A percentile compares a stretch with the other conserved stretches of the same genome.
phyloP scores from a whole-genome alignment of 1,140 invertebrate species.

The Argopecten irradians region DNA sequence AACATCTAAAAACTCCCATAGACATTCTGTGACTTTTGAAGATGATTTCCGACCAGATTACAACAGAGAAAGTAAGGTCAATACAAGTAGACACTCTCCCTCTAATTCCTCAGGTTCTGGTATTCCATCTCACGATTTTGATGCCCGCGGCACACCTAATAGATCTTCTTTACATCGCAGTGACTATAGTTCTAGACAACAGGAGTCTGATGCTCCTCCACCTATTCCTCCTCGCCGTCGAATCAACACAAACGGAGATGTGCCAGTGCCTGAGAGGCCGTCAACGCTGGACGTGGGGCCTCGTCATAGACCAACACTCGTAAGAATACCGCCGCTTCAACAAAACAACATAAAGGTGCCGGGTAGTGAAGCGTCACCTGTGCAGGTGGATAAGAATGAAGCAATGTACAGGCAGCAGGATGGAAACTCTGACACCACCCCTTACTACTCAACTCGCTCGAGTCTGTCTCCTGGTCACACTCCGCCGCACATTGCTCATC shows the following conservation, averaged over 20 bases:
- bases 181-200: conserved; percentile 41
- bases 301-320: conserved; percentile 48
- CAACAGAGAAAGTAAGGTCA: conserved; percentile 63
- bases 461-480: conserved; percentile 73
- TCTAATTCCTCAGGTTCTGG: conserved; percentile 84
- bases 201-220: conserved; percentile 35
- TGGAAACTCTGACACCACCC: conserved; percentile 58
- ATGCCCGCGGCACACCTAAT: conserved; percentile 68
- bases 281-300: conserved; percentile 59
- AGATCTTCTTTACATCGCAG: conserved; percentile 74
- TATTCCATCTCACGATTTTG: conserved; percentile 77
- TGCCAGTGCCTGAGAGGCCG: conserved; percentile 55
- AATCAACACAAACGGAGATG: conserved; percentile 49
- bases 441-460: conserved; percentile 69
- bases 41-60: conserved; percentile 67
- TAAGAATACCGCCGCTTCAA: conserved; percentile 50
- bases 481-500: conserved; percentile 73
- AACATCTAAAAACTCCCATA: conserved; percentile 70
- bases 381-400: conserved; percentile 52
- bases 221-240: conserved; percentile 53
- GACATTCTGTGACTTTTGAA: conserved; percentile 75
- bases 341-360: conserved; percentile 47
- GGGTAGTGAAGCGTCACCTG: conserved; percentile 42
- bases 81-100: conserved; percentile 82
- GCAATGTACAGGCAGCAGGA: conserved; percentile 24